A percentile compares a stretch with the other conserved stretches of the same genome.
Conservation (phyloP, 2,113 vertebrate genomes). For the Brachypodius melanocephalos region DNA sequence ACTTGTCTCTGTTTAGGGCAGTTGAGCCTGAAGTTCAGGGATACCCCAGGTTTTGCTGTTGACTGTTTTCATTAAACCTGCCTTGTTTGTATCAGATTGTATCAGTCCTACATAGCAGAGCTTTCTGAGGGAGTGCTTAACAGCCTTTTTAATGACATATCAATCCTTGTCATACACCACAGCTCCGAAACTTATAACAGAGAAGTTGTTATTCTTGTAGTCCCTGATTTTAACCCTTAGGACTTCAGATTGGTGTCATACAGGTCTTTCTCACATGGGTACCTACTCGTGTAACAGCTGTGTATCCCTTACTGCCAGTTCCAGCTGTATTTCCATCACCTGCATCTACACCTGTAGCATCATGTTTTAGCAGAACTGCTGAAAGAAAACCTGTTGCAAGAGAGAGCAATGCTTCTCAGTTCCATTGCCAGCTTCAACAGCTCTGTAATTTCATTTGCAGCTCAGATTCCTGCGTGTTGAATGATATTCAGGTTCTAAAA, state of each 20-base stretch:
- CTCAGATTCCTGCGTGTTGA: not conserved
- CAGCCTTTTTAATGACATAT: not conserved
- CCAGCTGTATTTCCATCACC: not conserved
- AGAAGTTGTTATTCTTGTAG: not conserved
- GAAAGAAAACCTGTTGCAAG: not conserved
- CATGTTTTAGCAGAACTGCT: not conserved
- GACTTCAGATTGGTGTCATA: not conserved
- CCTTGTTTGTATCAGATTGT: not conserved
- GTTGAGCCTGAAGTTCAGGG: not conserved
- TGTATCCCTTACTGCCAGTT: not conserved
- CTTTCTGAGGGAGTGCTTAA: not conserved
- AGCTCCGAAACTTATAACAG: not conserved
- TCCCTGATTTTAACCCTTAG: not conserved
- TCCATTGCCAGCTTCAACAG: not conserved
- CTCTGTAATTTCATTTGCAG: not conserved
- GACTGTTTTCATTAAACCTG: not conserved
- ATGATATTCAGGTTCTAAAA: not conserved
- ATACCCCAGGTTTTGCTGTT: not conserved
- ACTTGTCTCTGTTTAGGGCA: not conserved
- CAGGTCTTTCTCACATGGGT: not conserved
- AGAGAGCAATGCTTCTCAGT: not conserved
- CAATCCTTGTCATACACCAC: not conserved
- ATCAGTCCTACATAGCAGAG: not conserved
- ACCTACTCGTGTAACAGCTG: not conserved
- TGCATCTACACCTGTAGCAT: not conserved